Conservation (phyloP, 2,888 invertebrate genomes). For the Cephus pygmeus region DNA sequence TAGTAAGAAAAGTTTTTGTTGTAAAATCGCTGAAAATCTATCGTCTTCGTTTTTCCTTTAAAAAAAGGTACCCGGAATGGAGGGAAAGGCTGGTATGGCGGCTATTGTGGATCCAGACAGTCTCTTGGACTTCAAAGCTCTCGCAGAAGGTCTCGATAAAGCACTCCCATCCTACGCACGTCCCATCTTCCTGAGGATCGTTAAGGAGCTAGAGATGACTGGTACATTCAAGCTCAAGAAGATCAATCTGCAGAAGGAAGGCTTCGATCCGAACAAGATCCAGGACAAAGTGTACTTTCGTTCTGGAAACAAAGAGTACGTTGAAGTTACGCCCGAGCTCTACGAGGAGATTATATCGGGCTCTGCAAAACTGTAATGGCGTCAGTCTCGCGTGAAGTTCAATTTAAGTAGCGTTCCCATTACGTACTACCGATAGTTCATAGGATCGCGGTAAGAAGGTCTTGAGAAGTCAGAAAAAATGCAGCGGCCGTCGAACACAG, state of each 20-base stretch:
- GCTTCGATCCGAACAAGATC: conserved; percentile 69
- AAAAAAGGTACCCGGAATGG: conserved; percentile 64
- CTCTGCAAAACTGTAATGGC: conserved; percentile 57
- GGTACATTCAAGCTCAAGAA: conserved; percentile 79
- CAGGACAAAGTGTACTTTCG: conserved; percentile 70
- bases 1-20: not conserved
- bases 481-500: not conserved
- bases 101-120: conserved; percentile 71
- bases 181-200: conserved; percentile 73
- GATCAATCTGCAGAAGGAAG: conserved; percentile 72
- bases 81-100: conserved; percentile 77
- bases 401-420: conserved; percentile 17
- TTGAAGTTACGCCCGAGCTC: conserved; percentile 71
- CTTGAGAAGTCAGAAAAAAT: not conserved
- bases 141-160: conserved; percentile 65
- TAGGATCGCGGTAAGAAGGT: conserved; percentile 28
- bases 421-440: conserved; percentile 22
- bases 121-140: conserved; percentile 62
- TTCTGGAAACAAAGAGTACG: conserved; percentile 68
- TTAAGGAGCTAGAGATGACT: conserved; percentile 72
- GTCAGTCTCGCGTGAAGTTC: not conserved
- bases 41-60: conserved; percentile 9
- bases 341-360: conserved; percentile 69
- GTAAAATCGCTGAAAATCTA: not conserved
- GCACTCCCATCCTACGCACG: conserved; percentile 72